phyloP scores from a whole-genome alignment of 2,888 invertebrate species.

The Geotrupes spiniger region DNA sequence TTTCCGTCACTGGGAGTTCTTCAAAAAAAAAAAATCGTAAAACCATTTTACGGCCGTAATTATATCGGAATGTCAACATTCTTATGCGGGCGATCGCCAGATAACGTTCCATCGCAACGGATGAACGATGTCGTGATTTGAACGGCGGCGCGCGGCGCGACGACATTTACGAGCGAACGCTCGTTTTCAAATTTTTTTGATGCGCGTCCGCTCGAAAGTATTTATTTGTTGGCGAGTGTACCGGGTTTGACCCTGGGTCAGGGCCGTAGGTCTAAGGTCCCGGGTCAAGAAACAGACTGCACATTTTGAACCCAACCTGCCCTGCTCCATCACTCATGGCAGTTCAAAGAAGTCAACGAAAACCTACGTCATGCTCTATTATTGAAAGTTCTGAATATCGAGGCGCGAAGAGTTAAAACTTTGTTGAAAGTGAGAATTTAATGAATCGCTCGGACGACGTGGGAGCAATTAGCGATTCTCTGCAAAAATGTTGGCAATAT shows the following conservation, averaged over 20 bases:
- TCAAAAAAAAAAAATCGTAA: too few species aligned
- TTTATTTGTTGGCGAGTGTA: constrained; percentile 2
- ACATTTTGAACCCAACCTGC: constrained; percentile 24
- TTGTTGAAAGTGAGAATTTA: constrained; percentile 7
- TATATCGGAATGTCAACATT: too few species aligned
- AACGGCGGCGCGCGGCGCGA: too few species aligned
- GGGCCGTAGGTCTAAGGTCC: constrained; percentile 24
- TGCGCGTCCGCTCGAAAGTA: not conserved
- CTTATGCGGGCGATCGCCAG: too few species aligned
- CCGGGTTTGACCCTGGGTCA: constrained; percentile 19
- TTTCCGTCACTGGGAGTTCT: too few species aligned
- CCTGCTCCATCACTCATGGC: constrained; percentile 6
- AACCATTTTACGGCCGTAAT: too few species aligned
- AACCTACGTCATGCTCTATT: constrained; percentile 1
- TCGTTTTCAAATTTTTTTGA: not conserved
- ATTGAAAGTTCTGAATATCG: constrained; percentile 3
- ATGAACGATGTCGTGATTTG: too few species aligned
- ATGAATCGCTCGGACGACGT: too few species aligned
- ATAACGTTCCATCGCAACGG: too few species aligned
- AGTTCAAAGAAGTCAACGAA: constrained; percentile 5
- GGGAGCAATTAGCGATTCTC: too few species aligned
- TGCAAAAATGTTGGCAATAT: too few species aligned
- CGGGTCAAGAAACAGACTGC: constrained; percentile 25
- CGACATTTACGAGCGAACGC: too few species aligned
- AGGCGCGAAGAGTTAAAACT: not conserved